Percentiles rank a stretch among this genome's conserved stretches.
Conservation (phyloP, 2,113 vertebrate species). For the Siniperca knerii region DNA sequence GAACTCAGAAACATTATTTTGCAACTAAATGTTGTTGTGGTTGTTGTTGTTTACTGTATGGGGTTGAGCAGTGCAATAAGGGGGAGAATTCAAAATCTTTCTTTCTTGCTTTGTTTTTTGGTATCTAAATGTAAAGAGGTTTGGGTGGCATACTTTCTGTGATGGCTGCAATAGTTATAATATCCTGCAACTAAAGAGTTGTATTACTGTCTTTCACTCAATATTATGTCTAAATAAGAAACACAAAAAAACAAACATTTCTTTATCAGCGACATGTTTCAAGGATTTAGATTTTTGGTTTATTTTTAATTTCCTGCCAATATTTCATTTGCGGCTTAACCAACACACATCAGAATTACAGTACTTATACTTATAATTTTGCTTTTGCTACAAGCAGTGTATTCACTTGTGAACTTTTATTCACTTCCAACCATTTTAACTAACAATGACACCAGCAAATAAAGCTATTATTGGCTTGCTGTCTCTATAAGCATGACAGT, state of each 20-base stretch:
- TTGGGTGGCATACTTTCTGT: not conserved
- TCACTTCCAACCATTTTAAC: not conserved
- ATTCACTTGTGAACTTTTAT: constrained; percentile 14
- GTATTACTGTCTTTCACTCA: not conserved
- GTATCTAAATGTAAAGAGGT: too few relatives aligned
- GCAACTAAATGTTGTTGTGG: too few relatives aligned
- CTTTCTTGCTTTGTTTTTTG: not conserved
- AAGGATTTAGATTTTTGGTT: not conserved
- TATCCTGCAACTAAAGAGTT: not conserved
- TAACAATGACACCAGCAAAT: constrained; percentile 11
- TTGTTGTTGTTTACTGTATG: not conserved
- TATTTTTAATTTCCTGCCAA: not conserved
- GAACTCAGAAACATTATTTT: not conserved
- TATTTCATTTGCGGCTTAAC: not conserved
- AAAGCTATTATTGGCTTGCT: constrained; percentile 17
- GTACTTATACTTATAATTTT: not conserved
- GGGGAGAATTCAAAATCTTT: not conserved
- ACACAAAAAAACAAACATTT: not conserved
- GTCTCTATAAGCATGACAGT: constrained; percentile 5
- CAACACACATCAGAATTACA: not conserved
- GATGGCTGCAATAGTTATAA: not conserved
- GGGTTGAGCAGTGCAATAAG: not conserved
- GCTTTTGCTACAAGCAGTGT: not conserved
- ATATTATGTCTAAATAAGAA: not conserved
- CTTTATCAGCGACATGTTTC: not conserved